phyloP scores from a whole-genome alignment of 2,113 vertebrate species.

The Alethe castanea region DNA sequence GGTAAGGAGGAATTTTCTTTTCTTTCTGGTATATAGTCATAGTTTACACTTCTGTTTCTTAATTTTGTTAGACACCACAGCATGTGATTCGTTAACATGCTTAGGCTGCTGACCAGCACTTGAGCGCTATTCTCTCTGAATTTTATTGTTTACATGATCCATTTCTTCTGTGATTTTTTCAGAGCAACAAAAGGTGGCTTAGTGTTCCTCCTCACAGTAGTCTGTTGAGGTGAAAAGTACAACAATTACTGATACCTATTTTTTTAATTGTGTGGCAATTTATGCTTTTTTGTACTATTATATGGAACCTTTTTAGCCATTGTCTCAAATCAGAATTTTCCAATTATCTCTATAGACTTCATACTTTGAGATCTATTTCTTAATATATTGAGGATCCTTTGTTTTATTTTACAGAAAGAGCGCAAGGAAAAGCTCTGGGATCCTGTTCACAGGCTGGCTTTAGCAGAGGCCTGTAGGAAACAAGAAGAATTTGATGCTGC shows the following conservation, averaged over 20 bases:
- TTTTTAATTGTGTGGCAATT: neutral
- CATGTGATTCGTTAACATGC: neutral
- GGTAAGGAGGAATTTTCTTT: slow-evolving; percentile 69
- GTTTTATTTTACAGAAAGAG: slow-evolving; percentile 83
- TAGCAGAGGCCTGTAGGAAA: slow-evolving; percentile 90
- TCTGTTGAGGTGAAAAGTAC: neutral
- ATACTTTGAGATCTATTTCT: neutral
- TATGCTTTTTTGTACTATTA: neutral
- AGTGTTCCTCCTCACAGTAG: neutral
- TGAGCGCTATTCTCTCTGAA: neutral
- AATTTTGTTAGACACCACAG: neutral
- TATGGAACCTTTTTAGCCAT: neutral
- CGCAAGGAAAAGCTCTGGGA: slow-evolving; percentile 98
- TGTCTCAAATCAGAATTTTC: neutral
- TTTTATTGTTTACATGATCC: neutral
- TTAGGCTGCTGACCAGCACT: neutral
- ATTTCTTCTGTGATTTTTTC: neutral
- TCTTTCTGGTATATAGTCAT: neutral
- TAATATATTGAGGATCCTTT: neutral
- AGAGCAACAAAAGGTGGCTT: neutral
- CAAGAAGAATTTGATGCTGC: slow-evolving; percentile 89
- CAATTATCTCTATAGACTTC: neutral
- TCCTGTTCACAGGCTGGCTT: slow-evolving; percentile 85
- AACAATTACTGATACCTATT: rapidly evolving
- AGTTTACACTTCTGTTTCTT: neutral